Evolutionary conservation across 2,888 invertebrate genomes (phyloP), one percentile per base, ranked within the genome.

Genomic region (Matsumyia berberina): DNA sequence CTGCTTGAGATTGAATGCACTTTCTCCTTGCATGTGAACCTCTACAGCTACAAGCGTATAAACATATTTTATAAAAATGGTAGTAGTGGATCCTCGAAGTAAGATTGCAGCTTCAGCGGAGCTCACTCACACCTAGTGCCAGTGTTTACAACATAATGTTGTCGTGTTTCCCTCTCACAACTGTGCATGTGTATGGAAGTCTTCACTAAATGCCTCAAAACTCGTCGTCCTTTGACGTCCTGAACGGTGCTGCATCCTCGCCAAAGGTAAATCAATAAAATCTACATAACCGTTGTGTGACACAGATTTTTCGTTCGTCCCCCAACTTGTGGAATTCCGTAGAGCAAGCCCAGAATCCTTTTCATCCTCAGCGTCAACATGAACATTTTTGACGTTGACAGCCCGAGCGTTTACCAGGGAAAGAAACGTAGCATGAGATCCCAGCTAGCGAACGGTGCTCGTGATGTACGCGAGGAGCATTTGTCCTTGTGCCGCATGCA

Each of bases 201-300:
- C 24, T 24, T 70, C 35, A 19, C 62, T 51, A 44, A 58, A 51
- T 35, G 57, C 53, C 46, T 67, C 39, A 24, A 79, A 73, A 58
- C 67, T 37, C 49, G 57, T 66, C 55, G 57, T 64, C 29, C 29
- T 70, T 39, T 60, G 60, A 29, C 29, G 7, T 33, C 19, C 24
- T 37, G 12, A 64, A 72, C 46, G 29, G 8, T n/a, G 11, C 46
- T 44, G 44, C 37, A 58, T 62, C 39, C 39, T 60, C 17, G 5
- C 51, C 67, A 11, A 37, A 69, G 73, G 83, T 85, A 69, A 85
- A 85, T 85, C 83, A 79, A 85, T 85, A 85, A 69, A 74, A 79
- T 74, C 79, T 85, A 44, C 83, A 85, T 69, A 85, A 67, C 62
- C 79, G 83, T 69, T 69, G 55, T 49, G 73, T 85, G 83, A 79